Evolutionary conservation across 2,797 vertebrate genomes (phyloP), one percentile per base, ranked within the genome.

Genomic region (Clamator glandarius): DNA sequence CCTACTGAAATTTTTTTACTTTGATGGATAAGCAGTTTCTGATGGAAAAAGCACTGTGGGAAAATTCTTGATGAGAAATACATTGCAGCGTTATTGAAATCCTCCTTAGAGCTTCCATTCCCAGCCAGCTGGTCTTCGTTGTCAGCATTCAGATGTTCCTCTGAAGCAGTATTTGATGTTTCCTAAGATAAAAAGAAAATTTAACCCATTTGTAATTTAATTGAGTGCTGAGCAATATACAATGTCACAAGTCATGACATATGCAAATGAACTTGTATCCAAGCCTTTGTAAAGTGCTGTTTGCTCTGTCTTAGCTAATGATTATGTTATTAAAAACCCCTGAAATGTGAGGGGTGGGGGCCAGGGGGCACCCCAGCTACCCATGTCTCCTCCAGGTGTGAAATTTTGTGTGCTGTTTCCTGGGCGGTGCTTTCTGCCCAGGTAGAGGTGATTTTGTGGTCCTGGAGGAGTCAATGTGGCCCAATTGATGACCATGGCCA

Each of bases 401-500:
- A 35, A 8, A 36, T 2, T 21, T 17, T 29, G 62, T 19, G 7
- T 8, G n/a, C 9, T 23, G 52, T 29, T 35, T 6, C 29, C 33
- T 21, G 25, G 15, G 54, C 15, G 41, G 73, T 3, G 1, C 33
- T 11, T 13, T 20, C 16, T 64, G 20, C 54, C 52, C 3, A 1
- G 6, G 8, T 24, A 1, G 23, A 42, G 36, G 36, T 0, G 2
- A 20, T 51, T 57, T 31, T 1, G 1, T 9, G 24, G 42, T 42
- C n/a, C 51, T 4, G 1, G 3, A 29, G n/a, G 51, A 25, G 29
- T 11, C 5, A 7, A 3, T 35, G 41, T 76, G 21, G 33, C 11
- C 16, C 2, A 1, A 2, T 1, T 3, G 4, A 9, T 2, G 10
- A 20, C 69, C 51, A 64, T 57, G 61, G 11, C 8, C 3, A 0